A percentile compares a stretch with the other conserved stretches of the same genome.
Evolutionary conservation across 2,113 vertebrate genomes (phyloP).

Genomic region (Apeltes quadracus): DNA sequence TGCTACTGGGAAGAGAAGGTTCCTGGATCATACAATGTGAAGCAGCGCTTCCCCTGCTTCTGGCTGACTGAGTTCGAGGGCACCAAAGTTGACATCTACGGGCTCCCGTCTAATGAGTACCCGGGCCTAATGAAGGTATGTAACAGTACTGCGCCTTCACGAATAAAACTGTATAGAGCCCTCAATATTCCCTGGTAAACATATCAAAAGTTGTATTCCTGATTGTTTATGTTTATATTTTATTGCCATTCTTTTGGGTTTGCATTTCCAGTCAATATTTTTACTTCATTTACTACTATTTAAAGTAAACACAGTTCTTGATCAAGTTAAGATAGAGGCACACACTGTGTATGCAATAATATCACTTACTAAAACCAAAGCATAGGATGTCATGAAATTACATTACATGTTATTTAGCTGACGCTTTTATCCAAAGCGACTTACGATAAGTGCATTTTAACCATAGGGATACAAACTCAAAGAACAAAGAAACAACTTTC

Average conservation of each 20-base stretch:
- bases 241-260: too few relatives aligned
- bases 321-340: constrained; percentile 1
- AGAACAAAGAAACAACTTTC: too few relatives aligned
- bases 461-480: too few relatives aligned
- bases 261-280: too few relatives aligned
- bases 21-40: constrained; percentile 63
- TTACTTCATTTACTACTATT: constrained; percentile 7
- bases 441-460: too few relatives aligned
- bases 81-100: constrained; percentile 80
- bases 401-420: too few relatives aligned
- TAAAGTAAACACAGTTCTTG: not conserved
- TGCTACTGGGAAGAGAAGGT: constrained; percentile 93
- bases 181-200: not conserved
- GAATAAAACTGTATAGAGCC: not conserved
- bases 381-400: not conserved
- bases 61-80: constrained; percentile 64
- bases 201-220: too few relatives aligned
- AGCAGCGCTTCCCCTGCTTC: constrained; percentile 84
- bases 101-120: constrained; percentile 89
- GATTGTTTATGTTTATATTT: too few relatives aligned
- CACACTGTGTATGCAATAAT: not conserved
- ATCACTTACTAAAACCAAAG: not conserved
- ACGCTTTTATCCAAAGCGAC: too few relatives aligned
- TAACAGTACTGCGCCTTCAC: not conserved
- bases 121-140: constrained; percentile 90